phyloP scores from a whole-genome alignment of 2,797 vertebrate species.

The Pseudocheirus occidentalis region DNA sequence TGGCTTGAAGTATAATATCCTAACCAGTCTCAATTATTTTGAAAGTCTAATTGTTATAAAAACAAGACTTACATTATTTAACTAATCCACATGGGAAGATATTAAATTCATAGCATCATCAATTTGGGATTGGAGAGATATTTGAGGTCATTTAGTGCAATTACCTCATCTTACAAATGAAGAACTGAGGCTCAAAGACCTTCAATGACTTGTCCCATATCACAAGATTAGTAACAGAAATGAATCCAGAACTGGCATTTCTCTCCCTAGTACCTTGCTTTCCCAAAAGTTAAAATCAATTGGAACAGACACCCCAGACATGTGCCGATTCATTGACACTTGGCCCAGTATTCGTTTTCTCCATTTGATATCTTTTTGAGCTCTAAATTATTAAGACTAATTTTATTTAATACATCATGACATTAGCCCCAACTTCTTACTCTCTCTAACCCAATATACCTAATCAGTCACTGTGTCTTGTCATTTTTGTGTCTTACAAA shows the following conservation, averaged over 20 bases:
- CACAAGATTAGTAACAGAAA: not conserved
- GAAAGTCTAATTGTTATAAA: not conserved
- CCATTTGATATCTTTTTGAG: not conserved
- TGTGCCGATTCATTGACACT: not conserved
- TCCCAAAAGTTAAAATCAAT: not conserved
- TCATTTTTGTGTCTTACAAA: not conserved
- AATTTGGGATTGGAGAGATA: not conserved
- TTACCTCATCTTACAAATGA: not conserved
- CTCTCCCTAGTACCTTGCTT: not conserved
- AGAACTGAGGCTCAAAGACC: not conserved
- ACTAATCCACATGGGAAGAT: constrained; percentile 30
- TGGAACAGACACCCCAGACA: not conserved
- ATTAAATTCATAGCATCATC: constrained; percentile 33
- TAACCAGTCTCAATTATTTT: constrained; percentile 16
- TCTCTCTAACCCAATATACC: not conserved
- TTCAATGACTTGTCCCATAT: not conserved
- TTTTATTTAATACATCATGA: not conserved
- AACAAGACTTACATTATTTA: constrained; percentile 56
- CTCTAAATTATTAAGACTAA: not conserved
- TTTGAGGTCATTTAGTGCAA: not conserved
- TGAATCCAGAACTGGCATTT: not conserved
- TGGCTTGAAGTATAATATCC: constrained; percentile 18
- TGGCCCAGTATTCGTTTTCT: not conserved
- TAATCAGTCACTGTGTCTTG: not conserved
- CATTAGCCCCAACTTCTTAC: not conserved